phyloP scores from a whole-genome alignment of 2,888 invertebrate species.

The Eudasyphora cyanicolor region DNA sequence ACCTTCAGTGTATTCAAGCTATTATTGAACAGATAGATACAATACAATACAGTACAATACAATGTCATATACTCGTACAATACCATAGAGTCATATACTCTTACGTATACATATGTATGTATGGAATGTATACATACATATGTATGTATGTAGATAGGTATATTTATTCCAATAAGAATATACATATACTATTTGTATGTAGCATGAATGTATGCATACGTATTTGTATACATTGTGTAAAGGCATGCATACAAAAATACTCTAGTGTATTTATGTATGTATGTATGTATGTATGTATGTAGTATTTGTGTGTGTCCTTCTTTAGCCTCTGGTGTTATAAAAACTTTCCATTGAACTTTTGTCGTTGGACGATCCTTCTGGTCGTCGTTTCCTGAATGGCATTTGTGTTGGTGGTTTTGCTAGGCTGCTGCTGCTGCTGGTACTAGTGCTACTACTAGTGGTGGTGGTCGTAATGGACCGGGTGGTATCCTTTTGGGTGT shows the following conservation, averaged over 20 bases:
- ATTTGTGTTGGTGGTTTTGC: not conserved
- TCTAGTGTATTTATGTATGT: not conserved
- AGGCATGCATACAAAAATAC: too few relatives aligned
- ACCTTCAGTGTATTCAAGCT: constrained; percentile 22
- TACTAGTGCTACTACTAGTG: too few relatives aligned
- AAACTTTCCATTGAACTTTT: constrained; percentile 34
- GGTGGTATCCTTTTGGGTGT: not conserved
- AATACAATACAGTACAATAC: constrained; percentile 1
- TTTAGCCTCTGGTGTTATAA: constrained; percentile 5
- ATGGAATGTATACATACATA: not conserved
- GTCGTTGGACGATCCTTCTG: constrained; percentile 15
- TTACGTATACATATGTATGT: not conserved
- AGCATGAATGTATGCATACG: not conserved
- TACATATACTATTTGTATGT: too few relatives aligned
- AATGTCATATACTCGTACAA: too few relatives aligned
- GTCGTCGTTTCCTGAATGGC: not conserved
- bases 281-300: not conserved
- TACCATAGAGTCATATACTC: constrained; percentile 14
- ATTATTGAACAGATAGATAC: constrained; percentile 23
- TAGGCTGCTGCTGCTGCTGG: too few relatives aligned
- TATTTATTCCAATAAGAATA: not conserved
- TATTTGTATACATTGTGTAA: not conserved
- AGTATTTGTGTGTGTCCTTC: not conserved
- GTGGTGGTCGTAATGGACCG: not conserved
- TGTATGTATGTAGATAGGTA: not conserved